Evolutionary conservation across 2,797 vertebrate genomes (phyloP).

Genomic region (Phrynocephalus guinanensis): DNA sequence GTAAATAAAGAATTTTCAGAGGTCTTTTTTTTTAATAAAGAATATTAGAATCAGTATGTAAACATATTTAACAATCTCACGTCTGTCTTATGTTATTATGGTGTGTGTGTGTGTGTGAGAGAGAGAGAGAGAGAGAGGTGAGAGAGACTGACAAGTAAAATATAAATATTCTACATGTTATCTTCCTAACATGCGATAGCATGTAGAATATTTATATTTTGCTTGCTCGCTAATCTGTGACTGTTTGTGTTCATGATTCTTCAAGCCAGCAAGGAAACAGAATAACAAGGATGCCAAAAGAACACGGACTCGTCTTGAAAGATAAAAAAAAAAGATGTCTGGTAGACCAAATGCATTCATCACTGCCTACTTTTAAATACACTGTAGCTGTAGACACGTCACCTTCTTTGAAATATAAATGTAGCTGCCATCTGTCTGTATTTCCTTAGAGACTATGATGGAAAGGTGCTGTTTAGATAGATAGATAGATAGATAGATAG

Average conservation of each 20-base stretch:
- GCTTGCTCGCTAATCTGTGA: neutral
- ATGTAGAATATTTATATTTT: neutral
- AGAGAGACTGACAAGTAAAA: neutral
- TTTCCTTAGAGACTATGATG: neutral
- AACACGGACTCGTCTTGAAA: neutral
- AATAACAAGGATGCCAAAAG: neutral
- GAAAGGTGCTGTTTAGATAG: conserved; percentile 7
- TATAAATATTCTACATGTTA: neutral
- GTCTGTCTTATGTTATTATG: neutral
- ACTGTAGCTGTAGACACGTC: neutral
- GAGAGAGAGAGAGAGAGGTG: neutral
- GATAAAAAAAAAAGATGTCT: conserved; percentile 1
- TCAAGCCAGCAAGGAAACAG: neutral
- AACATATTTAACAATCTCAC: neutral
- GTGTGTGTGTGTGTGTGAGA: neutral
- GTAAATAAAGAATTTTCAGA: neutral
- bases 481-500: too few relatives aligned
- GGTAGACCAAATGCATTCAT: neutral
- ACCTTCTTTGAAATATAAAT: neutral
- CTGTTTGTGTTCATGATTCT: neutral
- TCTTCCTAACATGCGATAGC: neutral
- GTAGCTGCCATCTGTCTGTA: conserved; percentile 22
- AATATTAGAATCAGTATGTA: neutral
- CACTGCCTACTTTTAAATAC: conserved; percentile 7
- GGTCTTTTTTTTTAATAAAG: neutral